These are phyloP conservation scores for Otus sunia DNA, from an alignment of 2,113 vertebrate genomes.

Conservation along the genomic window DNA sequence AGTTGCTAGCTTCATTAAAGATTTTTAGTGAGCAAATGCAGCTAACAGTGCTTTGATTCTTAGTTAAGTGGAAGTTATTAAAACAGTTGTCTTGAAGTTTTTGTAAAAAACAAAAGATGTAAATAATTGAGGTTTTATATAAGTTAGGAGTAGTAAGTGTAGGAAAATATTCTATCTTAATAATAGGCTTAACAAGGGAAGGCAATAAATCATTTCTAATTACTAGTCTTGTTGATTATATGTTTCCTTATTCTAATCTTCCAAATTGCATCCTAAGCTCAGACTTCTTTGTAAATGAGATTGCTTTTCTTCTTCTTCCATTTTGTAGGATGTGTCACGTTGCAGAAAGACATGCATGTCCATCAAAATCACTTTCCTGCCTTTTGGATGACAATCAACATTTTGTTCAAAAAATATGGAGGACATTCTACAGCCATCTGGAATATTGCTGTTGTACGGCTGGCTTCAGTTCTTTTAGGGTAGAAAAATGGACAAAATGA, in stretches of 20 bases:
- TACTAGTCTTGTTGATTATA: conserved; percentile 11
- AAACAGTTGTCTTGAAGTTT: conserved; percentile 19
- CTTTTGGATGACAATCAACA: background rate
- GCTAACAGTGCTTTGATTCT: background rate
- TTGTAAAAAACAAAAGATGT: background rate
- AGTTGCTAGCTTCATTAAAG: background rate
- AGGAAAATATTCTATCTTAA: conserved; percentile 39
- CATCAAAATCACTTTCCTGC: background rate
- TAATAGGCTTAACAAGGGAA: conserved; percentile 38
- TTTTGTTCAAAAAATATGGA: background rate
- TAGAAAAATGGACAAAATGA: background rate
- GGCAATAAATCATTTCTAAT: conserved; percentile 62
- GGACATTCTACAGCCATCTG: background rate
- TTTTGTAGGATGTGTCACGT: background rate
- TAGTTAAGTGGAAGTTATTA: conserved; percentile 10
- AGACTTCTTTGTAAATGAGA: conserved; percentile 8
- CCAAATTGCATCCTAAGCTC: conserved; percentile 19
- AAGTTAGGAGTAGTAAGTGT: conserved; percentile 3
- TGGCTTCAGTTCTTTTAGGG: background rate
- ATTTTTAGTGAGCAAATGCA: background rate
- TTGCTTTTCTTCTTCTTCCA: conserved; percentile 1
- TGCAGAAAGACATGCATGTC: background rate
- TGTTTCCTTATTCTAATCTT: conserved; percentile 38
- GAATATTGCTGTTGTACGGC: background rate
- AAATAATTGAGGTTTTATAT: conserved; percentile 14